Base-by-base conservation (phyloP, 2,797 vertebrate species). In the Rhynchonycteris naso region DNA sequence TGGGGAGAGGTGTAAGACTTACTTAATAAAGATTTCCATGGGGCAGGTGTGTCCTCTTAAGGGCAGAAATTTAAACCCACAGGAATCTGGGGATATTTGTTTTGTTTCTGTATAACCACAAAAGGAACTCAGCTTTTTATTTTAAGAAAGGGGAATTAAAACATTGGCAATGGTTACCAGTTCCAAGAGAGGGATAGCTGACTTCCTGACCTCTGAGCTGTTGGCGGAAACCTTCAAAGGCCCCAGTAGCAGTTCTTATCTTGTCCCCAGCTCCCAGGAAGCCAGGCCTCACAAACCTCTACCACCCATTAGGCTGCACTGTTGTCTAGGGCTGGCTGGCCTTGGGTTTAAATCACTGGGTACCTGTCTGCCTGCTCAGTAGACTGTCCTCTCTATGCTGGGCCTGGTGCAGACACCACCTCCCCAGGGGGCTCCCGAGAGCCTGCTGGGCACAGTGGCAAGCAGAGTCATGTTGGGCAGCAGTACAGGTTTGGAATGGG, bases 51-150 rank as follows among this genome's bases (percentile, higher is more conserved):
- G 80, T 5, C 14, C 35, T 26, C 24, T 7, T 54, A 58, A 71
- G 61, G 66, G 56, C 65, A 50, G 72, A 74, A 61, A 78, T 50
- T 38, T 38, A 59, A 92, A 47, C 65, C 68, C 91, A 88, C 74
- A 65, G 85, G 88, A 61, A 93, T 71, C 88, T 72, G 90, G 80
- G 66, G 52, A 47, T 35, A 76, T 56, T 38, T 14, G 63, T 54
- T 95, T 88, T 86, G 69, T 68, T 94, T 90, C 93, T 87, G 76
- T 93, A 88, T 47, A 85, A 96, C 83, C 52, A 4, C 61, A 66
- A 13, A 83, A 92, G 52, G 54, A 76, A 69, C 59, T 80, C n/a
- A 30, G 72, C 63, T 79, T 47, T 65, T 81, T 92, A 84, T 93
- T 93, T 96, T 86, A 88, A 76, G 89, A 89, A 96, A 38, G 15